phyloP scores from a whole-genome alignment of 1,140 invertebrate genomes.

The Chymomyza costata region DNA sequence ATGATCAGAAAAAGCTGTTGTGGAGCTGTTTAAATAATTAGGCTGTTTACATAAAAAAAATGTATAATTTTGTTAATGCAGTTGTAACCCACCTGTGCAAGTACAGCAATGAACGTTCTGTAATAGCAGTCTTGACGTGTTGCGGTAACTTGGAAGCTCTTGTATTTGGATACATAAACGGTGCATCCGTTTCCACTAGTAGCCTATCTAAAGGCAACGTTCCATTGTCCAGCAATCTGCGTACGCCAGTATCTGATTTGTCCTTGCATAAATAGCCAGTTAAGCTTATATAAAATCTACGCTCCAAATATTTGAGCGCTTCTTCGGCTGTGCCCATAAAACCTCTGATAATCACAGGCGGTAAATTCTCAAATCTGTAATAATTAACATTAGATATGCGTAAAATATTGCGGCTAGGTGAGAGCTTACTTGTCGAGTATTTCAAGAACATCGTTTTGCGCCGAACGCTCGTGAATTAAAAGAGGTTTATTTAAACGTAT shows the following conservation, averaged over 20 bases:
- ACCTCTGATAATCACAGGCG: constrained; percentile 92
- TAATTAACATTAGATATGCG: background rate
- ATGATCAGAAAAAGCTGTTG: too few species aligned
- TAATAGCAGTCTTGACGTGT: constrained; percentile 90
- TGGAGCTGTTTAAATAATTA: background rate
- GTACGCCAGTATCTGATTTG: constrained; percentile 91
- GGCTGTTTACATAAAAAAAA: background rate
- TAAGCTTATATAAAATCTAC: constrained; percentile 91
- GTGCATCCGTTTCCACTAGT: constrained; percentile 93
- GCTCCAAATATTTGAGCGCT: constrained; percentile 89
- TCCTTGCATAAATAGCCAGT: constrained; percentile 84
- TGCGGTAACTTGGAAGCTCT: constrained; percentile 92
- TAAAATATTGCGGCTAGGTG: background rate
- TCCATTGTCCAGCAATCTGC: constrained; percentile 87
- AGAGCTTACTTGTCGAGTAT: constrained; percentile 76
- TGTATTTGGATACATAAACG: constrained; percentile 97
- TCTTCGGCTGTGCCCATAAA: constrained; percentile 93
- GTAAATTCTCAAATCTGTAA: constrained; percentile 79
- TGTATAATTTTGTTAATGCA: background rate
- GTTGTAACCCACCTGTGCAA: constrained; percentile 61
- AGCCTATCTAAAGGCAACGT: constrained; percentile 88
- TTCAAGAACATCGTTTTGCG: constrained; percentile 86
- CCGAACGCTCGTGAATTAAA: constrained; percentile 93
- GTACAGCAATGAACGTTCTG: constrained; percentile 82
- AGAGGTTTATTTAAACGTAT: constrained; percentile 91